Conservation (phyloP, 2,113 vertebrate genomes). For the Oryzias curvinotus region DNA sequence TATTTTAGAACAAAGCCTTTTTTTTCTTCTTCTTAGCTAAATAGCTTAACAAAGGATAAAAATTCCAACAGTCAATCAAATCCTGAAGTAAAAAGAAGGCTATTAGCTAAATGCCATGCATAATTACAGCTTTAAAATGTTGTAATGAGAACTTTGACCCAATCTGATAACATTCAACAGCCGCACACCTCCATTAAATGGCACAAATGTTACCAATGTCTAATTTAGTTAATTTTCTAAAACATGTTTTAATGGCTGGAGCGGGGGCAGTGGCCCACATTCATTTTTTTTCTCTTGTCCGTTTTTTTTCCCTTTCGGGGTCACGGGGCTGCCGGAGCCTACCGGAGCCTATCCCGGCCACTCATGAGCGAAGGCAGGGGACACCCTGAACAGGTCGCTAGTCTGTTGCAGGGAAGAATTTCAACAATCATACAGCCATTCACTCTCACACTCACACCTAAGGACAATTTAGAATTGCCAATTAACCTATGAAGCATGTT, state of each 20-base stretch:
- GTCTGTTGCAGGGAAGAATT: too few relatives aligned
- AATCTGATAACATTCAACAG: slow-evolving; percentile 18
- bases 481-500: too few relatives aligned
- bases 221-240: slow-evolving; percentile 30
- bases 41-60: slow-evolving; percentile 40
- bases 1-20: slow-evolving; percentile 18
- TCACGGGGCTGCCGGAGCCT: too few relatives aligned
- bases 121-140: slow-evolving; percentile 39
- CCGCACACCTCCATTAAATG: neutral
- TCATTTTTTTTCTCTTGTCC: too few relatives aligned
- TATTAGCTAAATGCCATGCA: slow-evolving; percentile 28
- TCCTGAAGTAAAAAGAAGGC: slow-evolving; percentile 11
- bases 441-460: too few relatives aligned
- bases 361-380: too few relatives aligned
- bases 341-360: too few relatives aligned
- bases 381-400: too few relatives aligned
- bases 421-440: too few relatives aligned
- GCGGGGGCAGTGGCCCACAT: slow-evolving; percentile 5
- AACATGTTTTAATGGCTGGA: slow-evolving; percentile 19
- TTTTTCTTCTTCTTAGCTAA: slow-evolving; percentile 17
- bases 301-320: too few relatives aligned
- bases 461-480: too few relatives aligned
- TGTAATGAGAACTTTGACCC: slow-evolving; percentile 39
- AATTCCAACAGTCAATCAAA: slow-evolving; percentile 25
- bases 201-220: slow-evolving; percentile 12